Evolutionary conservation across 2,113 vertebrate genomes (phyloP).

Genomic region (Alosa alosa): DNA sequence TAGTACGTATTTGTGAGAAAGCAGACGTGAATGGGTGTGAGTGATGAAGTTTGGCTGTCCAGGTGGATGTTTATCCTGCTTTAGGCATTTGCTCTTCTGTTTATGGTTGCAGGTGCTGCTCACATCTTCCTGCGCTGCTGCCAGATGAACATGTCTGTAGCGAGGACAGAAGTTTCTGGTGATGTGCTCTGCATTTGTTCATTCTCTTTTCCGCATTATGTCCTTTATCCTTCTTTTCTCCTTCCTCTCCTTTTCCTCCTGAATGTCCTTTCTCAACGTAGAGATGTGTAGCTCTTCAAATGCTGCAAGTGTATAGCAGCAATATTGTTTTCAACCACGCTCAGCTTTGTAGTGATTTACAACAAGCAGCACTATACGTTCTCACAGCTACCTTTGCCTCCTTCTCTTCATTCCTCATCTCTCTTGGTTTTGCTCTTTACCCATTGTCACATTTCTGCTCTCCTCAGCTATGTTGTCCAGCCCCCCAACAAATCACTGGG

Average conservation of each 20-base stretch:
- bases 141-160: not conserved
- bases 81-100: not conserved
- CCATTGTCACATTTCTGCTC: constrained; percentile 17
- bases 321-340: constrained; percentile 30
- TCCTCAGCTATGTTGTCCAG: constrained; percentile 19
- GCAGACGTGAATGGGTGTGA: not conserved
- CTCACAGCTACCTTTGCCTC: not conserved
- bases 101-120: not conserved
- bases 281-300: constrained; percentile 38
- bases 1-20: not conserved
- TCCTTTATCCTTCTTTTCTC: not conserved
- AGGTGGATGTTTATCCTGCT: not conserved
- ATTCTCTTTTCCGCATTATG: not conserved
- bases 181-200: not conserved
- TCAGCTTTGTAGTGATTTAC: not conserved
- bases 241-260: not conserved
- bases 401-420: constrained; percentile 26
- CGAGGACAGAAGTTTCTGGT: not conserved
- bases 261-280: not conserved
- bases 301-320: constrained; percentile 38
- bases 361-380: not conserved
- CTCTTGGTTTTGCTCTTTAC: not conserved
- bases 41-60: not conserved
- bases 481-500: constrained; percentile 26
- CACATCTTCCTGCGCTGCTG: not conserved